Conservation (phyloP, 2,888 invertebrate genomes). For the Pandemis corylana region DNA sequence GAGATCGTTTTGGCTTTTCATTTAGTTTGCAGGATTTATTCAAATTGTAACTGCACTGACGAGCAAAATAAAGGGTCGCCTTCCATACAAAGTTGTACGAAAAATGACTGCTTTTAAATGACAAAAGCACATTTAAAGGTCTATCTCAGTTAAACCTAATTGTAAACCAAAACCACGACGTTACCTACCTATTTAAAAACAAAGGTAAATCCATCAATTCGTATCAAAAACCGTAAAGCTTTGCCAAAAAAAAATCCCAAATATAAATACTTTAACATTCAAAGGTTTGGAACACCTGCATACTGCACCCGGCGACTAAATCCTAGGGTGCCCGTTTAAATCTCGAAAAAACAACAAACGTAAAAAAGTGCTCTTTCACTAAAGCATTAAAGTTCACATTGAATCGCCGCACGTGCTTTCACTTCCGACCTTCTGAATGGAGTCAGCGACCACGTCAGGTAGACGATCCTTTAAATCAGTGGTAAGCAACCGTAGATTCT, state of each 20-base stretch:
- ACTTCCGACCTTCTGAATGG: not conserved
- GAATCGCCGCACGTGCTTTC: not conserved
- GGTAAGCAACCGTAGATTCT: not conserved
- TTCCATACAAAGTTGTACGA: too few relatives aligned
- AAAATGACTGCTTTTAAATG: too few relatives aligned
- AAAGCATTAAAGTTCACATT: not conserved
- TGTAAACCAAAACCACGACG: too few relatives aligned
- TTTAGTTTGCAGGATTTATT: too few relatives aligned
- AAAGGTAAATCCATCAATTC: not conserved
- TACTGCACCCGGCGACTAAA: conserved; percentile 76
- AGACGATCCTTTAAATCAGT: conserved; percentile 13
- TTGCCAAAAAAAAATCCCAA: conserved; percentile 5
- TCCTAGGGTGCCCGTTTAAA: conserved; percentile 71
- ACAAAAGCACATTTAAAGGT: too few relatives aligned
- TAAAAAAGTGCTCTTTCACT: not conserved
- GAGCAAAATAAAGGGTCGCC: too few relatives aligned
- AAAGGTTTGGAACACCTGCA: conserved; percentile 73
- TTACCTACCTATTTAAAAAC: too few relatives aligned
- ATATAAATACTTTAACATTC: conserved; percentile 10
- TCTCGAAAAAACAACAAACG: not conserved
- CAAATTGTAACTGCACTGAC: too few relatives aligned
- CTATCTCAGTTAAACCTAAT: too few relatives aligned
- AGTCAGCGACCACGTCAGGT: conserved; percentile 27
- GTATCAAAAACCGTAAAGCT: not conserved
- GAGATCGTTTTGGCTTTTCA: too few relatives aligned